phyloP scores from a whole-genome alignment of 1,140 invertebrate genomes.

The Drosophila melanogaster region DNA sequence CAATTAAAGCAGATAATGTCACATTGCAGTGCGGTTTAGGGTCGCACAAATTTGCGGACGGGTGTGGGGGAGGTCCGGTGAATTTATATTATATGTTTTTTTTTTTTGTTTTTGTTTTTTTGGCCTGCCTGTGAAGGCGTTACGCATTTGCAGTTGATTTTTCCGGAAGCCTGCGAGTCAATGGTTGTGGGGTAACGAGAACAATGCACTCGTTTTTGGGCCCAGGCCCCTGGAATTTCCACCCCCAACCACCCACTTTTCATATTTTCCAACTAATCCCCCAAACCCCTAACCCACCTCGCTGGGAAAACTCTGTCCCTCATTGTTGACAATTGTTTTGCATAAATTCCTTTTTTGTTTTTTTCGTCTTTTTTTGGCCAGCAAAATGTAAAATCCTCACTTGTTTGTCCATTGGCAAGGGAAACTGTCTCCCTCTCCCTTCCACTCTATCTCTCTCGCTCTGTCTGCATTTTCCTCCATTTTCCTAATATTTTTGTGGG shows the following conservation, averaged over 20 bases:
- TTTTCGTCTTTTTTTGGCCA: conserved; percentile 18
- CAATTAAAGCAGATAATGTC: conserved; percentile 80
- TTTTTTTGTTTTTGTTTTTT: not conserved
- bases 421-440: not conserved
- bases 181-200: conserved; percentile 25
- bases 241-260: too few relatives aligned
- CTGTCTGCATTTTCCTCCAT: conserved; percentile 9
- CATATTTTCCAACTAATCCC: conserved; percentile 18
- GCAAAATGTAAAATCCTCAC: conserved; percentile 64
- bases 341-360: conserved; percentile 52
- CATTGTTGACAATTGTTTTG: conserved; percentile 67
- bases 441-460: too few relatives aligned
- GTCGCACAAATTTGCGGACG: not conserved
- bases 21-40: conserved; percentile 47
- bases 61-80: not conserved
- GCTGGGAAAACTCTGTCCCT: conserved; percentile 6
- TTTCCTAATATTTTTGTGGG: conserved; percentile 37
- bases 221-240: not conserved
- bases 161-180: not conserved
- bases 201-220: conserved; percentile 30
- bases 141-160: conserved; percentile 32
- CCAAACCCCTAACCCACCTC: not conserved
- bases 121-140: conserved; percentile 10
- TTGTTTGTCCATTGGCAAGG: conserved; percentile 48
- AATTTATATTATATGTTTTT: conserved; percentile 20